A percentile compares a stretch with the other conserved stretches of the same genome.
phyloP scores from a whole-genome alignment of 1,140 invertebrate genomes.

The Conopomorpha cramerella region DNA sequence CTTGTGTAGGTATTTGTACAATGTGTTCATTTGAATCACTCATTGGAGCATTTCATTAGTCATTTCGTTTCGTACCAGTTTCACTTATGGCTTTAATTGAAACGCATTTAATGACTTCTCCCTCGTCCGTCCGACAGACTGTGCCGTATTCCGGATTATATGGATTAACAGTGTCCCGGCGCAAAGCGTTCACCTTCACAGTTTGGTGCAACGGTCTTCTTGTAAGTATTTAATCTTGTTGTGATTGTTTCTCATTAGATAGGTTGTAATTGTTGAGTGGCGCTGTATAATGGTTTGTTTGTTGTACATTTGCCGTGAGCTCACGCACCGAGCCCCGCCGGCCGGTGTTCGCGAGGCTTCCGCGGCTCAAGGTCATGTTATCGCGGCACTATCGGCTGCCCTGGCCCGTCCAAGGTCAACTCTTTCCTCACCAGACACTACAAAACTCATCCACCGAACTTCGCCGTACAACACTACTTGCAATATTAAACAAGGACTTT shows the following conservation, averaged over 20 bases:
- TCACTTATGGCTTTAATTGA: conserved; percentile 39
- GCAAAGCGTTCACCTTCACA: too few relatives aligned
- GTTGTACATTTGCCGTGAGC: conserved; percentile 36
- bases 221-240: too few relatives aligned
- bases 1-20: too few relatives aligned
- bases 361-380: conserved; percentile 53
- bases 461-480: too few relatives aligned
- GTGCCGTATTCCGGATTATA: too few relatives aligned
- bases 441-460: too few relatives aligned
- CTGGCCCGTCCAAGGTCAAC: conserved; percentile 26
- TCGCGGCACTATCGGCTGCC: conserved; percentile 46
- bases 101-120: conserved; percentile 35
- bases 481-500: too few relatives aligned
- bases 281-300: conserved; percentile 35
- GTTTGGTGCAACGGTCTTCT: too few relatives aligned
- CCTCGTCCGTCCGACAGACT: too few relatives aligned
- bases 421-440: too few relatives aligned
- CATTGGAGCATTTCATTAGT: conserved; percentile 39
- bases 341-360: conserved; percentile 43
- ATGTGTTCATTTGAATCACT: conserved; percentile 40
- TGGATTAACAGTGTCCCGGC: too few relatives aligned
- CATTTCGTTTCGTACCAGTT: conserved; percentile 18
- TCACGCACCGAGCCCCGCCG: conserved; percentile 29
- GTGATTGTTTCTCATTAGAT: conserved; percentile 11
- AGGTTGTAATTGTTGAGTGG: conserved; percentile 25